Base-by-base conservation (phyloP, 2,797 vertebrate species). In the Crenuchus spilurus region DNA sequence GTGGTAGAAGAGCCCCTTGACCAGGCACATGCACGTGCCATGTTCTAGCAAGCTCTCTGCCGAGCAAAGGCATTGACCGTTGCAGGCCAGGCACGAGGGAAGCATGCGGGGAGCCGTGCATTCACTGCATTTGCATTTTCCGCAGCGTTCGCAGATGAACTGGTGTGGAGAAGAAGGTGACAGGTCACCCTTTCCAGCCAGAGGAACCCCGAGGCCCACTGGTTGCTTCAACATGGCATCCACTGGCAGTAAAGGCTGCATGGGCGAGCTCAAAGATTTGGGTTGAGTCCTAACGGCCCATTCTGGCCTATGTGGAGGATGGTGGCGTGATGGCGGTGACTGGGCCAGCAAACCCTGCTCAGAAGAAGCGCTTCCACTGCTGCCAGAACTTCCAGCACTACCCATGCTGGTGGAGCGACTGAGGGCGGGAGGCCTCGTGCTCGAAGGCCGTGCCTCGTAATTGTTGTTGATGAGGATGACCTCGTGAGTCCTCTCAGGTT, bases 1-100 rank as follows among this genome's bases (percentile, higher is more conserved):
- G 93, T 99, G 97, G 94, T 99, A 99, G 92, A 98, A 98, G 86
- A 97, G 84, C 77, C 96, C 96, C 87, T 98, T 98, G 69, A 97
- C 96, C 81, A 98, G 84, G 83, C 97, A 99, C 96, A 99, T 98
- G 87, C 97, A 99, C 5, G 97, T 98, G 82, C 96, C 88, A 0
- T 98, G 95, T 82, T 99, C 97, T 89, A 99, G 92, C 75, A 95
- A 94, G 84, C 92, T 96, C 90, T 98, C 96, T 0, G 95, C 95
- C 0, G 97, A 99, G 90, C 96, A 98, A 26, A 99, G 88, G 88
- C 95, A 99, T 84, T 97, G 96, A 51, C 94, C 92, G 76, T 95
- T 92, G 73, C 97, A 99, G 16, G 95, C 95, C 92, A 98, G 80
- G 78, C 95, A 95, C 0, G 96, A 94, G 0, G 97, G 96, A 79